These are phyloP conservation scores for Amphibalanus amphitrite DNA, from an alignment of 1,140 invertebrate species.

Conservation along the genomic window DNA sequence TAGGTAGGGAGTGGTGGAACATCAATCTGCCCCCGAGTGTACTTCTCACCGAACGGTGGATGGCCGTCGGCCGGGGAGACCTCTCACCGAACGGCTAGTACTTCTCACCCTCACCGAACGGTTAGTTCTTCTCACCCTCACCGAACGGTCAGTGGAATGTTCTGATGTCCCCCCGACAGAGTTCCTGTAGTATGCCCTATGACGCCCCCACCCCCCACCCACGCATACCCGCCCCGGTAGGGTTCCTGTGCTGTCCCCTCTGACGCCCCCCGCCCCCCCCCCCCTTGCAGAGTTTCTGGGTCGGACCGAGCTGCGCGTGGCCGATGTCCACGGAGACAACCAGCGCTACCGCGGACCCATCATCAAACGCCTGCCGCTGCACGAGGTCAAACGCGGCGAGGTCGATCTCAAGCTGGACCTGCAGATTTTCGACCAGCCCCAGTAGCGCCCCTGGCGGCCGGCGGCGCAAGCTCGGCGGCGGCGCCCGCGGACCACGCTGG, in stretches of 20 bases:
- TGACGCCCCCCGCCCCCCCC: slow-evolving; percentile 17
- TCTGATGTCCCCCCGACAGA: not conserved
- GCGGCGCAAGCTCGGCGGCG: not conserved
- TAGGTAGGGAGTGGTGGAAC: too few species aligned
- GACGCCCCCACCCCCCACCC: not conserved
- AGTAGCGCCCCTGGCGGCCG: not conserved
- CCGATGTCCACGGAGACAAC: slow-evolving; percentile 44
- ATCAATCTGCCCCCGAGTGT: too few species aligned
- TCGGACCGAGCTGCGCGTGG: slow-evolving; percentile 49
- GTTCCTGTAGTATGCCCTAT: too few species aligned
- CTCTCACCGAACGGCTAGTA: slow-evolving; percentile 54
- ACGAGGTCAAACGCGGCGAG: slow-evolving; percentile 52
- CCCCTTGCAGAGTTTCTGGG: slow-evolving; percentile 50
- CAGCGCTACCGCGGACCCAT: slow-evolving; percentile 42
- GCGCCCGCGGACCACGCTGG: too few species aligned
- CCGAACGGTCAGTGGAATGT: not conserved
- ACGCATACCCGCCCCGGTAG: not conserved
- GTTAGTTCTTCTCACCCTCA: too few species aligned
- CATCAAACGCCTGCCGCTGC: slow-evolving; percentile 44
- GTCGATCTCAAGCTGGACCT: slow-evolving; percentile 54
- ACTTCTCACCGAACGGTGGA: too few species aligned
- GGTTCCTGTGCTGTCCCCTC: too few species aligned
- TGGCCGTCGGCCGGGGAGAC: too few species aligned
- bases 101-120: slow-evolving; percentile 16
- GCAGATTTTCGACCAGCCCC: slow-evolving; percentile 38